Evolutionary conservation across 2,888 invertebrate genomes (phyloP), one percentile per base, ranked within the genome.

Genomic region (Tetragnatha montana): DNA sequence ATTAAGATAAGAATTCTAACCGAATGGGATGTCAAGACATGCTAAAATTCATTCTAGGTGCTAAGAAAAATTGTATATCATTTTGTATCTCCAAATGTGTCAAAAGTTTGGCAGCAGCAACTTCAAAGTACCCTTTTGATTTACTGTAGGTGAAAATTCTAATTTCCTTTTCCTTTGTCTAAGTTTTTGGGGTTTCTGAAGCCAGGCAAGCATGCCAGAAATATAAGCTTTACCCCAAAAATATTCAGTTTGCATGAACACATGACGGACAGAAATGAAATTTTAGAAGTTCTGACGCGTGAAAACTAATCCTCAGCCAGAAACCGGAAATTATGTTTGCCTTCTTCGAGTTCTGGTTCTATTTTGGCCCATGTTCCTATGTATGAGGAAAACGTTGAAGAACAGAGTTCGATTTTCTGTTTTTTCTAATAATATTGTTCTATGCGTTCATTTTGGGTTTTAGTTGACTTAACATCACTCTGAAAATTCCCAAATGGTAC

Each of bases 281-380:
- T 49, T 84, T 69, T 68, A 35, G 49, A 69, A 74, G 21, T 84
- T 84, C 76, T 84, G 83, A 84, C 83, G 76, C 14, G 47, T 68
- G 76, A 35, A 69, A 86, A 69, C 78, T 84, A 84, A 49, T 84
- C 76, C 60, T 68, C 47, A 19, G 68, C 70, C 70, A 50, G 49
- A 78, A 78, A 73, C 86, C 86, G 86, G 86, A 86, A 86, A 86
- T 86, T 80, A 35, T 73, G 71, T 86, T 84, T 80, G 69, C 86
- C 60, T 86, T 17, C 35, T 14, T 50, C 12, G 60, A 22, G 60
- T 19, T 12, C n/a, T n/a, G 51, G 47, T 71, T 51, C 21, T 10
- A 50, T 50, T 82, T 51, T 71, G 73, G 49, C 73, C n/a, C 50
- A 73, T 50, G 81, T 6, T n/a, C 73, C n/a, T 73, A 73, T 50